A percentile compares a stretch with the other conserved stretches of the same genome.
Evolutionary conservation across 2,113 vertebrate genomes (phyloP).

Genomic region (Ciconia boyciana): DNA sequence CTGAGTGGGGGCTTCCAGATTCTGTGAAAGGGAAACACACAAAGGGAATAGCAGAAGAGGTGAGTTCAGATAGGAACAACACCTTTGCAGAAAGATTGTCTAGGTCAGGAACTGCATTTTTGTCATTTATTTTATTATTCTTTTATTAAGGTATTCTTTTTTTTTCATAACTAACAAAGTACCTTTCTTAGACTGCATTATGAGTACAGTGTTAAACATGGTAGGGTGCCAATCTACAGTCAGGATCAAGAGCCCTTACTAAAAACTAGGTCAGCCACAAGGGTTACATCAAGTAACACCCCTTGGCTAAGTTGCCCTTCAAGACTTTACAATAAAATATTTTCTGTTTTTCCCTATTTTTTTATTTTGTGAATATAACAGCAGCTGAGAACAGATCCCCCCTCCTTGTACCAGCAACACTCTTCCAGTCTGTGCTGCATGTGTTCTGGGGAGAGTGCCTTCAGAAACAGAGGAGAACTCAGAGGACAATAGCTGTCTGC

Average conservation of each 20-base stretch:
- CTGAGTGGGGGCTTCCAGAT: neutral
- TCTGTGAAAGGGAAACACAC: neutral
- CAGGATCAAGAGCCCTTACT: neutral
- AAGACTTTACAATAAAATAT: neutral
- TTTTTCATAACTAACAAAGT: neutral
- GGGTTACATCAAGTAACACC: neutral
- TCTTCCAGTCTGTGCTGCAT: neutral
- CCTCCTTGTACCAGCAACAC: neutral
- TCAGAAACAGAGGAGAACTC: neutral
- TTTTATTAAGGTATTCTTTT: neutral
- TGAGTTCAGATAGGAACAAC: neutral
- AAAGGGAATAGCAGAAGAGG: neutral
- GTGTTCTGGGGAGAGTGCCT: neutral
- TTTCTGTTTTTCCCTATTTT: neutral
- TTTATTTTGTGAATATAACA: neutral
- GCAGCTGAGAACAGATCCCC: neutral
- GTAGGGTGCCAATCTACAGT: neutral
- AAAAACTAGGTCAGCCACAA: neutral
- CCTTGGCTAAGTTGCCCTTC: neutral
- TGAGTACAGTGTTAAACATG: neutral
- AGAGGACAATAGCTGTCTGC: neutral
- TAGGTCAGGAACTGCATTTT: neutral
- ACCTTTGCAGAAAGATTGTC: neutral
- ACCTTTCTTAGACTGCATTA: neutral
- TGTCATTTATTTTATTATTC: neutral